phyloP scores from a whole-genome alignment of 1,140 invertebrate genomes.

The Dendrolimus kikuchii region DNA sequence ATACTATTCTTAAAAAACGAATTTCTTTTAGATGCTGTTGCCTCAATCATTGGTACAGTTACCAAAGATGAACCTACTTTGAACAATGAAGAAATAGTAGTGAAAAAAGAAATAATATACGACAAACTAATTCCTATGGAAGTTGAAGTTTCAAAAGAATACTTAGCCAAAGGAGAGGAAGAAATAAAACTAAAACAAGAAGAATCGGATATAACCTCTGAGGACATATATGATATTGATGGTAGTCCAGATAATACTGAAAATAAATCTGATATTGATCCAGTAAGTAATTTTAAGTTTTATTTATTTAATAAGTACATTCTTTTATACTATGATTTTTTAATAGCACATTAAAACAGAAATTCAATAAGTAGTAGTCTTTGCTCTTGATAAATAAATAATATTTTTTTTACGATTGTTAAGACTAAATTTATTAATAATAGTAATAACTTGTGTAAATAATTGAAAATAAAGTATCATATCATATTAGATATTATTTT shows the following conservation, averaged over 20 bases:
- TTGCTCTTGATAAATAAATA: too few species aligned
- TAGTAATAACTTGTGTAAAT: too few species aligned
- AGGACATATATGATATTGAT: conserved; percentile 4
- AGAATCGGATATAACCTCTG: background rate
- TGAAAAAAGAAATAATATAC: conserved; percentile 5
- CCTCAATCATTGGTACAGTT: conserved; percentile 52
- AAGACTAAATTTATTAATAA: conserved; percentile 1
- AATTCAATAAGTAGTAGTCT: too few species aligned
- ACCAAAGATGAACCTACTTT: conserved; percentile 14
- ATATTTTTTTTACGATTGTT: conserved; percentile 4
- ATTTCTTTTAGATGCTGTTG: conserved; percentile 41
- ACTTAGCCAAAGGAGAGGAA: conserved; percentile 5
- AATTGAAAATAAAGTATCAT: too few species aligned
- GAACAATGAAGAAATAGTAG: conserved; percentile 1
- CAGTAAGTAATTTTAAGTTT: conserved; percentile 6
- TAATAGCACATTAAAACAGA: too few species aligned
- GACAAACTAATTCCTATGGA: too few species aligned
- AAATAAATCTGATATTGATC: conserved; percentile 8
- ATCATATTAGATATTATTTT: too few species aligned
- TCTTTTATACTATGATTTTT: background rate
- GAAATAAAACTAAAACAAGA: conserved; percentile 8
- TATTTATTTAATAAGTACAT: background rate
- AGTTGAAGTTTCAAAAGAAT: conserved; percentile 1
- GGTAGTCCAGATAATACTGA: background rate
- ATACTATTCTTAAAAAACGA: conserved; percentile 4